phyloP scores from a whole-genome alignment of 2,888 invertebrate genomes.

The Himalopsyche kuldschensis region DNA sequence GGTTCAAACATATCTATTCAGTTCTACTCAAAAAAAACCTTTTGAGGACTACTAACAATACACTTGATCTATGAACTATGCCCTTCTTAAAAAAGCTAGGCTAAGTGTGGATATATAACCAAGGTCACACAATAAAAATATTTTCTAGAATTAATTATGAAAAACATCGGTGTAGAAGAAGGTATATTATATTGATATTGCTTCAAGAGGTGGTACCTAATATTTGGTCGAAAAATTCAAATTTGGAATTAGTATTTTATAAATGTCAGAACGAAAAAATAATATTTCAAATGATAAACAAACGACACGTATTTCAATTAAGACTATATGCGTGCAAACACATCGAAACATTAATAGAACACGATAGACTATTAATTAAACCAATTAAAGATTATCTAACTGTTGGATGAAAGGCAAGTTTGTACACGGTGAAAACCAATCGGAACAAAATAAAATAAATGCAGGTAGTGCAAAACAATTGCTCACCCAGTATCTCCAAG shows the following conservation, averaged over 20 bases:
- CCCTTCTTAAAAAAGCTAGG: background rate
- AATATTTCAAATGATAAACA: background rate
- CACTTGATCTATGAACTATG: background rate
- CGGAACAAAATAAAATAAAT: background rate
- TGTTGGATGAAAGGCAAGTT: background rate
- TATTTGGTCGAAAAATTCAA: background rate
- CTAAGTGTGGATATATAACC: background rate
- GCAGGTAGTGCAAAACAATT: conserved; percentile 2
- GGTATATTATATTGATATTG: background rate
- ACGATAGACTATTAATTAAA: background rate
- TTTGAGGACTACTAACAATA: background rate
- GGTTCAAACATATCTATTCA: too few relatives aligned
- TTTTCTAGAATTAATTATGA: background rate
- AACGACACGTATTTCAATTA: background rate
- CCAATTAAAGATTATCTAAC: conserved; percentile 1
- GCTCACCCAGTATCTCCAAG: conserved; percentile 93
- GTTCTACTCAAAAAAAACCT: too few relatives aligned
- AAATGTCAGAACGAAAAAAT: background rate
- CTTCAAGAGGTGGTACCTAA: background rate
- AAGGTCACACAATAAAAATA: background rate
- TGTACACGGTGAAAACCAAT: background rate
- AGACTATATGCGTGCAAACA: background rate
- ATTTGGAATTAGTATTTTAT: background rate
- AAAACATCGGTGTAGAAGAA: background rate
- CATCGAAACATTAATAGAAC: background rate